Evolutionary conservation across 2,888 invertebrate species (phyloP).

Genomic region (Calameuta pallipes): DNA sequence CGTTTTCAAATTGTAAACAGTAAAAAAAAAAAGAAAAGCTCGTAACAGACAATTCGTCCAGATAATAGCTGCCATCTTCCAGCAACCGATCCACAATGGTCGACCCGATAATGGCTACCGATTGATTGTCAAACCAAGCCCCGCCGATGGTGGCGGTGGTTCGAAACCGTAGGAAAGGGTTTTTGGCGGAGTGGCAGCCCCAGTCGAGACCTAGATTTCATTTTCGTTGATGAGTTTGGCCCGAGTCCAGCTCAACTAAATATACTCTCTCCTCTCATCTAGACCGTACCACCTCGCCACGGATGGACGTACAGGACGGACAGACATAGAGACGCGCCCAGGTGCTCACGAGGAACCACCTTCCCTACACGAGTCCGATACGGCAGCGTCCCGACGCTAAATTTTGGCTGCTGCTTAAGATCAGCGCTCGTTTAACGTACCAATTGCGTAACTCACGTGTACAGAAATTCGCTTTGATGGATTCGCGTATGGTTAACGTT

Average conservation of each 20-base stretch:
- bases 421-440: background rate
- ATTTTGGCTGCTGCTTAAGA: background rate
- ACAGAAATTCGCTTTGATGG: background rate
- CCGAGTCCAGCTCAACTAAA: conserved; percentile 62
- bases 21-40: conserved; percentile 5
- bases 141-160: background rate
- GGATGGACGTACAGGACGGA: conserved; percentile 17
- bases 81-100: background rate
- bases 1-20: background rate
- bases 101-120: background rate
- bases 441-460: background rate
- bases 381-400: background rate
- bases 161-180: background rate
- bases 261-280: conserved; percentile 56
- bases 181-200: conserved; percentile 5
- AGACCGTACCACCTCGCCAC: conserved; percentile 33
- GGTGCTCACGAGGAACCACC: conserved; percentile 1
- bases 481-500: background rate
- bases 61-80: background rate
- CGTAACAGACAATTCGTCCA: conserved; percentile 7
- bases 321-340: conserved; percentile 2
- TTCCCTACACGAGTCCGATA: background rate
- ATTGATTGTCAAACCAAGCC: background rate
- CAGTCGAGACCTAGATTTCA: conserved; percentile 63
- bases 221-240: conserved; percentile 67